Percentiles rank a stretch among this genome's conserved stretches.
Conservation (phyloP, 2,797 vertebrate genomes). For the Epinephelus malabaricus region DNA sequence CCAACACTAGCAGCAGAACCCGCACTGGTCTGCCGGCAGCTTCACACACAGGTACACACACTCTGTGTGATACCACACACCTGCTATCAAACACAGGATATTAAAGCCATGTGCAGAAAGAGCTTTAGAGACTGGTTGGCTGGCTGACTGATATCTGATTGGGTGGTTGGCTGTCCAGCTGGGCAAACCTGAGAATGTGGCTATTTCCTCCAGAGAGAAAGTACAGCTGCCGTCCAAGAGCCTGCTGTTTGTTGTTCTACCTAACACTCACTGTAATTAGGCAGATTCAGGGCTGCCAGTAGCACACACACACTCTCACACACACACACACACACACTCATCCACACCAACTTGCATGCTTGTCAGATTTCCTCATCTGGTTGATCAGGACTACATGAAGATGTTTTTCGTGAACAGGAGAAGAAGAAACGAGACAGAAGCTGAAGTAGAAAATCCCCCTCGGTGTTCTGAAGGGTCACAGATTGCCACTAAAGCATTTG, state of each 20-base stretch:
- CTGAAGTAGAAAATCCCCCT: background rate
- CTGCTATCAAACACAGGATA: constrained; percentile 35
- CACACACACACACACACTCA: constrained; percentile 5
- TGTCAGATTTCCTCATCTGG: constrained; percentile 63
- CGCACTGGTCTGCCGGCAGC: constrained; percentile 2
- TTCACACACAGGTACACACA: constrained; percentile 18
- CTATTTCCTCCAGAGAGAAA: constrained; percentile 48
- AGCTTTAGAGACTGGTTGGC: constrained; percentile 13
- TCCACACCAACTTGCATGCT: constrained; percentile 9
- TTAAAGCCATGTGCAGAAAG: constrained; percentile 31
- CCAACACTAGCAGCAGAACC: constrained; percentile 10
- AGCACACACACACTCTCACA: background rate
- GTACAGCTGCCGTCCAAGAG: constrained; percentile 66
- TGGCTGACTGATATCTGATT: constrained; percentile 29
- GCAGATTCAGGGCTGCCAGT: constrained; percentile 58
- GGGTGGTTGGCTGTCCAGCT: constrained; percentile 15
- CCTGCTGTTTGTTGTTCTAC: constrained; percentile 63
- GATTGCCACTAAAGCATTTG: constrained; percentile 10
- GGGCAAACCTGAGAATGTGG: constrained; percentile 31
- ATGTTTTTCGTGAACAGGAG: constrained; percentile 2
- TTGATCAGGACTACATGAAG: constrained; percentile 46
- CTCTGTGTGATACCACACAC: constrained; percentile 13
- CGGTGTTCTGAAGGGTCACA: constrained; percentile 3
- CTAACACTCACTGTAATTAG: constrained; percentile 73
- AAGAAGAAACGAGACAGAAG: constrained; percentile 1